phyloP scores from a whole-genome alignment of 2,888 invertebrate species.

The Macaria liturata region DNA sequence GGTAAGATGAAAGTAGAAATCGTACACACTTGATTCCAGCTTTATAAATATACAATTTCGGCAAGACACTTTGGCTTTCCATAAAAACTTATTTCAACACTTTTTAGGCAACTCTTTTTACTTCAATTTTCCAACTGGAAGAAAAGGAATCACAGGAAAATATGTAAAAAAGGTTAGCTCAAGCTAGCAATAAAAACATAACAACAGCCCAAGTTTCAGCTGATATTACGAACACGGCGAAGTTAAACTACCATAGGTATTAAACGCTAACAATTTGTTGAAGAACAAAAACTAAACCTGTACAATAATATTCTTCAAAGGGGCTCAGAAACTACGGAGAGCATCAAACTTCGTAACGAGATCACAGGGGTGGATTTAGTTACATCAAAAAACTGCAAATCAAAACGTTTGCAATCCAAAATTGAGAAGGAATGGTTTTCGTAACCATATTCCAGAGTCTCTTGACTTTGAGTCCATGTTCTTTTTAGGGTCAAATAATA shows the following conservation, averaged over 20 bases:
- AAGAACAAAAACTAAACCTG: conserved; percentile 45
- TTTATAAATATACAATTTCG: too few relatives aligned
- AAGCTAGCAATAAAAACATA: conserved; percentile 14
- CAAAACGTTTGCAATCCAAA: too few relatives aligned
- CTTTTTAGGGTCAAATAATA: too few relatives aligned
- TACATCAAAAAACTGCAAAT: neutral
- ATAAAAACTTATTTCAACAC: too few relatives aligned
- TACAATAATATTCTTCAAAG: conserved; percentile 66
- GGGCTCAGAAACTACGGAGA: conserved; percentile 53
- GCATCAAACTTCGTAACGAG: conserved; percentile 71
- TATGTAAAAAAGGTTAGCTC: conserved; percentile 5
- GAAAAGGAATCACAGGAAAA: neutral
- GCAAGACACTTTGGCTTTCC: too few relatives aligned
- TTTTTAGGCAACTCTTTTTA: too few relatives aligned
- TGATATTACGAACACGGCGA: conserved; percentile 27
- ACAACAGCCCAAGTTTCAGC: conserved; percentile 9
- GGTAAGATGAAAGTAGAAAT: too few relatives aligned
- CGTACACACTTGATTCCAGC: too few relatives aligned
- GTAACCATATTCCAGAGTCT: too few relatives aligned
- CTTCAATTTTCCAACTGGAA: neutral
- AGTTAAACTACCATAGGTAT: conserved; percentile 33
- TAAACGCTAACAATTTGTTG: conserved; percentile 21
- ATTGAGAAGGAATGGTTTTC: too few relatives aligned
- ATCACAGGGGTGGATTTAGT: conserved; percentile 18
- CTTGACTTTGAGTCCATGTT: too few relatives aligned